A percentile compares a stretch with the other conserved stretches of the same genome.
Conservation (phyloP, 2,888 invertebrate genomes). For the Oscheius sp. region DNA sequence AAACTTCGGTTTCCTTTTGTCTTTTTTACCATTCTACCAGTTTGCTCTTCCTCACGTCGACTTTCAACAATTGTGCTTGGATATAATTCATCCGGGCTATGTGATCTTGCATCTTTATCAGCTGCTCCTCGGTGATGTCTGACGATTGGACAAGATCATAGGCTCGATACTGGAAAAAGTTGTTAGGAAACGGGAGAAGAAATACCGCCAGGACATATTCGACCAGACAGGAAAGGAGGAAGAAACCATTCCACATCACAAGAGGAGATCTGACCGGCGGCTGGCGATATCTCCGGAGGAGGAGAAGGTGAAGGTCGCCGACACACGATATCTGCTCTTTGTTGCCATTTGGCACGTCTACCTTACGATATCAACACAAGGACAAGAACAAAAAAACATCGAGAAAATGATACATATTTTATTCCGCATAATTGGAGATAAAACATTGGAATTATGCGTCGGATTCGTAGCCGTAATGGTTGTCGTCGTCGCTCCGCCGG, state of each 20-base stretch:
- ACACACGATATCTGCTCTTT: no score
- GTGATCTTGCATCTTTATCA: neutral
- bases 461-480: no score
- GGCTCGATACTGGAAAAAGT: constrained; percentile 8
- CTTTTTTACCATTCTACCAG: no score
- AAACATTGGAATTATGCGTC: no score
- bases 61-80: neutral
- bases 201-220: neutral
- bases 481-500: no score
- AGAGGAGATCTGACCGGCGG: constrained; percentile 10
- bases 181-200: neutral
- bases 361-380: no score
- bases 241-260: neutral
- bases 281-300: constrained; percentile 9
- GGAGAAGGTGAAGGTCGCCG: constrained; percentile 17
- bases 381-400: no score
- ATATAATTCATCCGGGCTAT: constrained; percentile 6
- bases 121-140: constrained; percentile 4
- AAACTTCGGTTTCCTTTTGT: neutral
- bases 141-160: constrained; percentile 23
- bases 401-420: no score
- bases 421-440: no score
- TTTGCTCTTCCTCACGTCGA: no score
- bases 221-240: neutral
- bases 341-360: no score